Evolutionary conservation across 2,797 vertebrate genomes (phyloP).

Genomic region (Numenius phaeopus): DNA sequence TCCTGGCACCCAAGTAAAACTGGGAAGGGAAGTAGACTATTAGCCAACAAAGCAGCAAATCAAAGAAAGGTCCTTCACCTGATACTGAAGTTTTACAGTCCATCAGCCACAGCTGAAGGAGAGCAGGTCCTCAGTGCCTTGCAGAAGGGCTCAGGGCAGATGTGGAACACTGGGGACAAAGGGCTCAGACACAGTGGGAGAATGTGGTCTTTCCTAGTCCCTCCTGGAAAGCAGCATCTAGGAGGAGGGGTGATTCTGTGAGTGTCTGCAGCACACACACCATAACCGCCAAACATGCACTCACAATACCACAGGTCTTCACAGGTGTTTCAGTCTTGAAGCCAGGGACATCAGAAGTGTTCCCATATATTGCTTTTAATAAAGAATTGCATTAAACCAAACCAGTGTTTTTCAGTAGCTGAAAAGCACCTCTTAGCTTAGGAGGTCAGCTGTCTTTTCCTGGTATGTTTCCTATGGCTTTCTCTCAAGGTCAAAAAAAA

Average conservation of each 20-base stretch:
- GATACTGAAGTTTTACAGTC: neutral
- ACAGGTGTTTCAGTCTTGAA: neutral
- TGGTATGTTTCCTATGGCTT: rapidly evolving
- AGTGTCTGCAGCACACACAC: neutral
- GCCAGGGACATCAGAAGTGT: neutral
- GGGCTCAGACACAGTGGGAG: rapidly evolving
- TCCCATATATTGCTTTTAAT: neutral
- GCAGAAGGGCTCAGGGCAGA: rapidly evolving
- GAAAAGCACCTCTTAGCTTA: neutral
- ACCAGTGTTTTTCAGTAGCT: neutral
- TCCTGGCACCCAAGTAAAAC: neutral
- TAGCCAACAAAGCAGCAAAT: neutral
- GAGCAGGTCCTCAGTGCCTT: neutral
- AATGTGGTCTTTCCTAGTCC: neutral
- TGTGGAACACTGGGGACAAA: neutral
- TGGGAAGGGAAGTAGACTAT: neutral
- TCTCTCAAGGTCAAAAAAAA: neutral
- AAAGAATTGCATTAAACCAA: neutral
- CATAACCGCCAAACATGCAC: neutral
- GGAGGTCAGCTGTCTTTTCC: neutral
- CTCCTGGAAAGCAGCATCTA: neutral
- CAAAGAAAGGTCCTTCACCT: neutral
- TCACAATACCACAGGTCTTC: neutral
- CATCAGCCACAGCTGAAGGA: neutral
- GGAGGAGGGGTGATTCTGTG: neutral